These are phyloP conservation scores for Chrysodeixis includens DNA, from an alignment of 2,888 invertebrate species.

Conservation along the genomic window DNA sequence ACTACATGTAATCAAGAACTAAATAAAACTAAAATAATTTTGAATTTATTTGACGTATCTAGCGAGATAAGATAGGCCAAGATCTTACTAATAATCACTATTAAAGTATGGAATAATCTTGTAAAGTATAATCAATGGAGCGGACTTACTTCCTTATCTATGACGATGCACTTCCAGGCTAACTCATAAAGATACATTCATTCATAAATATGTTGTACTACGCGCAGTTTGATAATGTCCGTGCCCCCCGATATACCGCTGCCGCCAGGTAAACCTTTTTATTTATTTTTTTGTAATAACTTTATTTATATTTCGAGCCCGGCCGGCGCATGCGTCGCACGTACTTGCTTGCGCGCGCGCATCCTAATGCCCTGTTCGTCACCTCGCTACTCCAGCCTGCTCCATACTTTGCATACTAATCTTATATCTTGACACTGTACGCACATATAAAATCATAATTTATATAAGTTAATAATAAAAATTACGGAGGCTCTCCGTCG, in stretches of 20 bases:
- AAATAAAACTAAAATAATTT: neutral
- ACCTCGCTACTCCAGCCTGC: slow-evolving; percentile 76
- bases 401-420: slow-evolving; percentile 84
- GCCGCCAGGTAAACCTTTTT: slow-evolving; percentile 59
- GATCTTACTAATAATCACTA: neutral
- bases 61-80: neutral
- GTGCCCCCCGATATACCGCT: slow-evolving; percentile 33
- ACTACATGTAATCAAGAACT: slow-evolving; percentile 11
- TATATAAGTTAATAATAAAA: slow-evolving; percentile 60
- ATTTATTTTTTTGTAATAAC: slow-evolving; percentile 71
- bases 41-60: neutral
- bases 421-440: slow-evolving; percentile 50
- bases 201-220: slow-evolving; percentile 45
- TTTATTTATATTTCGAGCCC: slow-evolving; percentile 63
- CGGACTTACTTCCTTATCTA: slow-evolving; percentile 36
- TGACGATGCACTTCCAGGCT: slow-evolving; percentile 19
- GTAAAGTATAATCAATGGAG: slow-evolving; percentile 5
- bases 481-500: slow-evolving; percentile 52
- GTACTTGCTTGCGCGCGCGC: slow-evolving; percentile 71
- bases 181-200: slow-evolving; percentile 38
- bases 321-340: slow-evolving; percentile 69
- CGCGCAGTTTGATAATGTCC: slow-evolving; percentile 26
- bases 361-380: slow-evolving; percentile 83
- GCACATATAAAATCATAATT: slow-evolving; percentile 66
- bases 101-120: neutral